phyloP scores from a whole-genome alignment of 2,888 invertebrate genomes.

The Hipparchia sbordonii region DNA sequence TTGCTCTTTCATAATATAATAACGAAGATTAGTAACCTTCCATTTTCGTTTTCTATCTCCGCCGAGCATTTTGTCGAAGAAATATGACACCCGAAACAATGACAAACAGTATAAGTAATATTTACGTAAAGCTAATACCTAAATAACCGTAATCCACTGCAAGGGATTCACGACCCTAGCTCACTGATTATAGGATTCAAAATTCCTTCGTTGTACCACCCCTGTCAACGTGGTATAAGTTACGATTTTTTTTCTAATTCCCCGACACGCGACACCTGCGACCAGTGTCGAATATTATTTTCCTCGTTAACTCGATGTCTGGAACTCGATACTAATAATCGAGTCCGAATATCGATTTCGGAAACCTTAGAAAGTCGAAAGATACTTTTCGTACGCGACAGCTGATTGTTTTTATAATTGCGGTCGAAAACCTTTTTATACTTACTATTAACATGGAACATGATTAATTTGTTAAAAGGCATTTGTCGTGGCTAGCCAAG shows the following conservation, averaged over 20 bases:
- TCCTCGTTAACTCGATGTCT: constrained; percentile 63
- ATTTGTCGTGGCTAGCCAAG: too few species aligned
- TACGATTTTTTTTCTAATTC: constrained; percentile 49
- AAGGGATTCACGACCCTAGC: constrained; percentile 1
- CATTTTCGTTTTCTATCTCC: constrained; percentile 19
- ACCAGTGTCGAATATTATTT: constrained; percentile 76
- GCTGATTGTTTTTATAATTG: constrained; percentile 28
- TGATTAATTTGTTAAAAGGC: too few species aligned
- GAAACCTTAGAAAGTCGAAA: constrained; percentile 68
- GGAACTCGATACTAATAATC: constrained; percentile 72
- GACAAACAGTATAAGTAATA: constrained; percentile 32
- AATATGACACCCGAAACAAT: constrained; percentile 29
- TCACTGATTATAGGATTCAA: not conserved
- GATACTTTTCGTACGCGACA: constrained; percentile 46
- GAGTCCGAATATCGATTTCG: constrained; percentile 65
- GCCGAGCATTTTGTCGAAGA: constrained; percentile 16
- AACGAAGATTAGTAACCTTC: constrained; percentile 15
- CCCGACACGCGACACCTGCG: constrained; percentile 67
- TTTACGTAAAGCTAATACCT: constrained; percentile 31
- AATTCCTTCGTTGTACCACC: not conserved
- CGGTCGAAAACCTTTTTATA: constrained; percentile 11
- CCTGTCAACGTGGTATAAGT: constrained; percentile 30
- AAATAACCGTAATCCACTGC: constrained; percentile 5
- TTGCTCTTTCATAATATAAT: constrained; percentile 13
- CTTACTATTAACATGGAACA: too few species aligned